Evolutionary conservation across 2,113 vertebrate genomes (phyloP).

Genomic region (Crotalus viridis): DNA sequence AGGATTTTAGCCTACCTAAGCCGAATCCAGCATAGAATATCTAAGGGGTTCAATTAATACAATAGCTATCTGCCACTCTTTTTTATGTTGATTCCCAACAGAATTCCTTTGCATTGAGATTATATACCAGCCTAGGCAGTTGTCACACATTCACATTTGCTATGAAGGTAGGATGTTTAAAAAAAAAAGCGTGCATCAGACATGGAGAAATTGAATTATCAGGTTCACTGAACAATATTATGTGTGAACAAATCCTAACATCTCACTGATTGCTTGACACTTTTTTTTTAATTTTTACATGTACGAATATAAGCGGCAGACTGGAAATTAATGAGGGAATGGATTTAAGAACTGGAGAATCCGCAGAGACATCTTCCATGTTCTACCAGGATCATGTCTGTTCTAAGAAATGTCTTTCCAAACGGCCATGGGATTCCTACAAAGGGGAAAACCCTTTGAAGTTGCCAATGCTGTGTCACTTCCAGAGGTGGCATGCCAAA

Average conservation of each 20-base stretch:
- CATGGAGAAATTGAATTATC: not conserved
- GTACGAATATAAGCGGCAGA: conserved; percentile 46
- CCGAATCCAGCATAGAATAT: not conserved
- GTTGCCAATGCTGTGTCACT: conserved; percentile 80
- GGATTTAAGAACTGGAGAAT: conserved; percentile 19
- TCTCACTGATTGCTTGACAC: conserved; percentile 11
- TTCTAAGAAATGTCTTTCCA: conserved; percentile 73
- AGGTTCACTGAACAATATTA: not conserved
- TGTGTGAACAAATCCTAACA: not conserved
- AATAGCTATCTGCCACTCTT: not conserved
- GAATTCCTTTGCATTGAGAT: not conserved
- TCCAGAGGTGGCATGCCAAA: conserved; percentile 78
- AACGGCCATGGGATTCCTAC: conserved; percentile 54
- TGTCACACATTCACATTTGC: not conserved
- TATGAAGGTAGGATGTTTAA: not conserved
- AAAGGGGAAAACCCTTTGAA: conserved; percentile 84
- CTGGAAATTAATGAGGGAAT: conserved; percentile 35
- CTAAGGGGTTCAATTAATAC: not conserved
- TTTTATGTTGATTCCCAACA: not conserved
- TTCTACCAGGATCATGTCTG: conserved; percentile 71
- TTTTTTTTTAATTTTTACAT: not conserved
- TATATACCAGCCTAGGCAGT: not conserved
- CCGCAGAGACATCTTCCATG: conserved; percentile 30
- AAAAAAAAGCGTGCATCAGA: not conserved
- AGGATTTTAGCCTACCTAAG: not conserved